phyloP scores from a whole-genome alignment of 2,113 vertebrate genomes.

The Trematocara stigmaticum region DNA sequence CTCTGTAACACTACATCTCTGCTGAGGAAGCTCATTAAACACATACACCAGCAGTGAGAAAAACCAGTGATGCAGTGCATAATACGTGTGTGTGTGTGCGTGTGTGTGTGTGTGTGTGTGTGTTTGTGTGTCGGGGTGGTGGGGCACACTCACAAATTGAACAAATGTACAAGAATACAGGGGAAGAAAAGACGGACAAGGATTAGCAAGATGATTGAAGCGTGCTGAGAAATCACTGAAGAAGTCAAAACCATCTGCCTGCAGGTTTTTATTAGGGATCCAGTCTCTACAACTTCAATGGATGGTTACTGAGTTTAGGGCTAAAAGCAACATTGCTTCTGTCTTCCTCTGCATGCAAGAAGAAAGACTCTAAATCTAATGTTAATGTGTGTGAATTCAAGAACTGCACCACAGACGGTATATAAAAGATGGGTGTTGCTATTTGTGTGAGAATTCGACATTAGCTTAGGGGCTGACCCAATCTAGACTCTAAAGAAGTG shows the following conservation, averaged over 20 bases:
- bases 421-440: background rate
- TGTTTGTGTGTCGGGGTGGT: background rate
- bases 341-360: background rate
- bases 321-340: background rate
- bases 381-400: background rate
- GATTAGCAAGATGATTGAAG: slow-evolving; percentile 11
- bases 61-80: background rate
- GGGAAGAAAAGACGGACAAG: background rate
- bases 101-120: background rate
- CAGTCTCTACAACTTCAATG: background rate
- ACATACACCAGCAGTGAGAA: slow-evolving; percentile 22
- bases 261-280: background rate
- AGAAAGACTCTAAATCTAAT: background rate
- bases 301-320: background rate
- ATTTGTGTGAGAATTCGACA: background rate
- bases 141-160: background rate
- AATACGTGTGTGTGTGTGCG: background rate
- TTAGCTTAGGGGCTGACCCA: background rate
- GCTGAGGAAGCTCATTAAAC: slow-evolving; percentile 51
- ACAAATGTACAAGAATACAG: background rate
- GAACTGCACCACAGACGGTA: background rate
- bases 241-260: background rate
- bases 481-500: background rate
- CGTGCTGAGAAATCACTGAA: slow-evolving; percentile 6
- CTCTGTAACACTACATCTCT: slow-evolving; percentile 24